Percentiles rank a stretch among this genome's conserved stretches.
Evolutionary conservation across 2,797 vertebrate species (phyloP).

Genomic region (Cephalopachus bancanus): DNA sequence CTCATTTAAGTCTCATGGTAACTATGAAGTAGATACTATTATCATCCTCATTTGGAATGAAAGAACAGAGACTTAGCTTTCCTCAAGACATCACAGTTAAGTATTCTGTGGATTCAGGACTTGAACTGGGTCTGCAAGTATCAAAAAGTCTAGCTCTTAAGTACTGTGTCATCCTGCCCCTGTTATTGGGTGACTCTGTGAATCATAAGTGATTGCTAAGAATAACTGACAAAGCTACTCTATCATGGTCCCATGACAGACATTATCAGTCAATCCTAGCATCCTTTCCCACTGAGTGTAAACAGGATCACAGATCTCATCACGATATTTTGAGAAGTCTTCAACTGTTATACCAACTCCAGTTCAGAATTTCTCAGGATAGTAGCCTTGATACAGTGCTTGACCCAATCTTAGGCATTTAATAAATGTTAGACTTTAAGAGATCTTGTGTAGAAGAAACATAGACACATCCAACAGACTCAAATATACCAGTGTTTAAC

Average conservation of each 20-base stretch:
- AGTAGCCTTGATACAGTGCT: not conserved
- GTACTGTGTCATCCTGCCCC: not conserved
- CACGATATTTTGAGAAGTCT: slow-evolving; percentile 38
- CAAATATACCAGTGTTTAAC: not conserved
- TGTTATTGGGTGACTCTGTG: not conserved
- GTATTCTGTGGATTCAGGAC: not conserved
- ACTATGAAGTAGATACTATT: not conserved
- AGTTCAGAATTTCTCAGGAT: not conserved
- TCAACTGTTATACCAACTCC: not conserved
- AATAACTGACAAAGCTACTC: not conserved
- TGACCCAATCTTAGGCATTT: not conserved
- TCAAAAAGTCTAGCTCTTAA: slow-evolving; percentile 7
- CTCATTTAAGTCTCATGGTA: slow-evolving; percentile 30
- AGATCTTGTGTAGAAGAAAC: not conserved
- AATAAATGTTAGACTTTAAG: not conserved
- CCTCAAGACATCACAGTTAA: not conserved
- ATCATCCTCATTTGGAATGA: slow-evolving; percentile 20
- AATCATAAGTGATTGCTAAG: not conserved
- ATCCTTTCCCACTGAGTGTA: not conserved
- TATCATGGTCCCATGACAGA: not conserved
- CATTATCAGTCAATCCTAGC: slow-evolving; percentile 29
- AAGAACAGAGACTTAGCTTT: not conserved
- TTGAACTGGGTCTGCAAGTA: not conserved
- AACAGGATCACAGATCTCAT: slow-evolving; percentile 3
- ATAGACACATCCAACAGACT: not conserved